These are phyloP conservation scores for Aradophagus sp. DNA, from an alignment of 1,140 invertebrate species.

Conservation along the genomic window DNA sequence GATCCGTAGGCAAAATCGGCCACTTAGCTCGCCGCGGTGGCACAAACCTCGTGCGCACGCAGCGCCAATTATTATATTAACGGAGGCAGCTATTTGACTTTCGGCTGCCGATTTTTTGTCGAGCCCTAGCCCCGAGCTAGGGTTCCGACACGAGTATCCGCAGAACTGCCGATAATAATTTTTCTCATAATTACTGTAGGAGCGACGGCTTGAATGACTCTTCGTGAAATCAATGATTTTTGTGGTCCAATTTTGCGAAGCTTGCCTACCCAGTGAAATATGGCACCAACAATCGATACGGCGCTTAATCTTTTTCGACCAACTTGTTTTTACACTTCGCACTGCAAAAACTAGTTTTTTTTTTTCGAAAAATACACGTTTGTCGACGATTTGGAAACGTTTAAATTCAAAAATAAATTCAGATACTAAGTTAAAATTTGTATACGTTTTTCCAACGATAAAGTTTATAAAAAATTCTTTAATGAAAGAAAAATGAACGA, in stretches of 20 bases:
- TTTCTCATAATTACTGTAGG: conserved; percentile 41
- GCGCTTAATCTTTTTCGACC: too few relatives aligned
- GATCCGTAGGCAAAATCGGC: conserved; percentile 10
- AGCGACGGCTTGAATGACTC: conserved; percentile 34
- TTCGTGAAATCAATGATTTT: conserved; percentile 51
- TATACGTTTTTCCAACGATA: too few relatives aligned
- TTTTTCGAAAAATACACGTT: too few relatives aligned
- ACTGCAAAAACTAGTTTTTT: too few relatives aligned
- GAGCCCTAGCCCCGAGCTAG: conserved; percentile 34
- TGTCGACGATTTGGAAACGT: too few relatives aligned
- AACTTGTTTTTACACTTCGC: too few relatives aligned
- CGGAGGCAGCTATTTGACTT: conserved; percentile 55
- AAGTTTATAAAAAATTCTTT: too few relatives aligned
- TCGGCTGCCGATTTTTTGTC: conserved; percentile 56
- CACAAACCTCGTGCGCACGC: conserved; percentile 36
- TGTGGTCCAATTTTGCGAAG: conserved; percentile 1
- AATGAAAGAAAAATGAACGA: too few relatives aligned
- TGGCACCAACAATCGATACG: too few relatives aligned
- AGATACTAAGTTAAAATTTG: too few relatives aligned
- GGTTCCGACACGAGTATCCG: conserved; percentile 19
- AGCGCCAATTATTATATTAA: conserved; percentile 58
- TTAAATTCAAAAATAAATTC: too few relatives aligned
- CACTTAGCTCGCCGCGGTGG: conserved; percentile 14
- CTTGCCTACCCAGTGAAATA: too few relatives aligned
- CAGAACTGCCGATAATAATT: conserved; percentile 44